Base-by-base conservation (phyloP, 2,113 vertebrate species). In the Otocyon megalotis region DNA sequence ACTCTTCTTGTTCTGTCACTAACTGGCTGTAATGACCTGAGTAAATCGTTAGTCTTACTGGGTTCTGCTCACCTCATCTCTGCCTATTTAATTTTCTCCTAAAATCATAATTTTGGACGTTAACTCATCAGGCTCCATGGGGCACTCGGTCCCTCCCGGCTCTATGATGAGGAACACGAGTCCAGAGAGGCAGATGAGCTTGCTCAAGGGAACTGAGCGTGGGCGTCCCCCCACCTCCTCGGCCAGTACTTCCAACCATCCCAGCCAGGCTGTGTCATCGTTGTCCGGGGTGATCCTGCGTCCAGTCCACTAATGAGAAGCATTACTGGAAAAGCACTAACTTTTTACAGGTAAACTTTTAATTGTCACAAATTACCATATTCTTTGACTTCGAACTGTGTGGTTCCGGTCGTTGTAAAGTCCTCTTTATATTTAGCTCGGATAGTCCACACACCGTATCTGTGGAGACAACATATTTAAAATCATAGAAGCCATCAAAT, bases 311-410 rank as follows among this genome's bases (percentile, higher is more conserved):
- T 88, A 63, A 13, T 62, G 60, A 96, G 83, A 85, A 63, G 10
- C 90, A 80, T 88, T 76, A 76, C 48, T 93, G 20, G 14, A 85
- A 92, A 90, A 90, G 17, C 19, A 67, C 4, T 50, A 71, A 69
- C 30, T 80, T 63, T 74, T 86, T 58, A 69, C 30, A 84, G 65
- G 16, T 83, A 90, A 95, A 53, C n/a, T 69, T 84, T 79, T n/a
- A 82, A 76, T 94, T 63, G 12, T 50, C 82, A 94, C 35, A 82
- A 26, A 95, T 98, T 99, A 99, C 99, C 99, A 13, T 99, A 99
- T 98, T 99, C 99, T 98, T 99, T 99, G 24, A 99, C 98, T 98
- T 99, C 99, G 98, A 99, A 99, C 72, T 98, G 92, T 17, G 99
- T 87, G 14, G 43, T 96, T 16, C 98, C 99, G 77, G 94, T 98